Conservation (phyloP, 2,113 vertebrate species). For the Microtus ochrogaster region DNA sequence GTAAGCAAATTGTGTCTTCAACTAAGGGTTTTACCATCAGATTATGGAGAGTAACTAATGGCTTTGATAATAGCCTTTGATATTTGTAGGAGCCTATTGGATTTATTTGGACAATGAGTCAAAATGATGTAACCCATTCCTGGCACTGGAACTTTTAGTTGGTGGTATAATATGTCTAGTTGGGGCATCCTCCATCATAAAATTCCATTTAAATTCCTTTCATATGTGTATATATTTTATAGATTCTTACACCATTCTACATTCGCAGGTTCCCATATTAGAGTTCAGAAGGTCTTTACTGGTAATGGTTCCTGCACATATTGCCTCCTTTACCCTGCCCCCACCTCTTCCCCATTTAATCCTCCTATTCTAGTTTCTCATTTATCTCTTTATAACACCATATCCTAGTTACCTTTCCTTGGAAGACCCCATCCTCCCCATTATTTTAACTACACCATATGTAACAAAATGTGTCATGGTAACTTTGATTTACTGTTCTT, state of each 20-base stretch:
- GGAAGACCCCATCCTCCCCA: not conserved
- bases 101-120: not conserved
- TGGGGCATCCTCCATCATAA: not conserved
- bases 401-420: not conserved
- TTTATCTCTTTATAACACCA: not conserved
- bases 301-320: not conserved
- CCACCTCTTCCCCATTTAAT: not conserved
- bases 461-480: not conserved
- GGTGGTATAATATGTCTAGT: not conserved
- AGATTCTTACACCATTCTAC: not conserved
- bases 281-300: not conserved
- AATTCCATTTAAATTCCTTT: not conserved
- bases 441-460: not conserved
- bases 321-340: not conserved
- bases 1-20: not conserved
- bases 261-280: not conserved
- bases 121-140: too few relatives aligned
- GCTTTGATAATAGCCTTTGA: too few relatives aligned
- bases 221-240: not conserved
- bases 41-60: not conserved
- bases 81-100: not conserved
- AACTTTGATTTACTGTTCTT: not conserved
- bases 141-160: not conserved
- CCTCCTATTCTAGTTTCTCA: not conserved
- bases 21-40: not conserved